These are phyloP conservation scores for Lutraria rhynchaena DNA, from an alignment of 1,140 invertebrate species.

Conservation along the genomic window DNA sequence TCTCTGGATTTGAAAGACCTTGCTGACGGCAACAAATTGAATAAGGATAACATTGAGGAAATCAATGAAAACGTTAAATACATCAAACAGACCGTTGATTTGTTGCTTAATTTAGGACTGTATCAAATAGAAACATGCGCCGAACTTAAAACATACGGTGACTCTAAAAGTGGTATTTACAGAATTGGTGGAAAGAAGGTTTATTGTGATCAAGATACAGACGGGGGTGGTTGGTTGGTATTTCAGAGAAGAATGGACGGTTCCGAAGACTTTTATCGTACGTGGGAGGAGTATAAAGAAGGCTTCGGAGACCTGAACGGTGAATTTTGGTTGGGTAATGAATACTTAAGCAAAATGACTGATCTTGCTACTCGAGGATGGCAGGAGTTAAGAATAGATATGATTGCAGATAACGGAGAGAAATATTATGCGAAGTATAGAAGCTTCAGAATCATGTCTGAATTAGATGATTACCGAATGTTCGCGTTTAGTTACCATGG, in stretches of 20 bases:
- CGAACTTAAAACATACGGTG: too few species aligned
- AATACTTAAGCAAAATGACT: background rate
- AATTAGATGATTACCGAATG: background rate
- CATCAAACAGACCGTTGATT: too few species aligned
- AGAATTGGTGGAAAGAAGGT: background rate
- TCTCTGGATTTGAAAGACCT: too few species aligned
- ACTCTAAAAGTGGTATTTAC: too few species aligned
- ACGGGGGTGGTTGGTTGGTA: background rate
- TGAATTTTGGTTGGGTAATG: slow-evolving; percentile 1
- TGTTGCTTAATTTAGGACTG: too few species aligned
- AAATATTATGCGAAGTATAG: slow-evolving; percentile 2
- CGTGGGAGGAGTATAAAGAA: background rate
- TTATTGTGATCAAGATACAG: background rate
- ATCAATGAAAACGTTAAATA: too few species aligned
- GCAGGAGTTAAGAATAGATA: slow-evolving; percentile 4
- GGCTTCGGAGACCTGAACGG: slow-evolving; percentile 5
- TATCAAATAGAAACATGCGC: too few species aligned
- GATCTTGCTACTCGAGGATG: background rate
- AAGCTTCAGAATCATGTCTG: background rate
- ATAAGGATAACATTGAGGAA: too few species aligned
- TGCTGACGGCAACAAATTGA: too few species aligned
- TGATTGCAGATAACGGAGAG: background rate
- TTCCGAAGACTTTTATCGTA: background rate
- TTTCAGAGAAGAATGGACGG: background rate
- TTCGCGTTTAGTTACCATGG: background rate